Evolutionary conservation across 2,113 vertebrate genomes (phyloP).

Genomic region (Indri indri): DNA sequence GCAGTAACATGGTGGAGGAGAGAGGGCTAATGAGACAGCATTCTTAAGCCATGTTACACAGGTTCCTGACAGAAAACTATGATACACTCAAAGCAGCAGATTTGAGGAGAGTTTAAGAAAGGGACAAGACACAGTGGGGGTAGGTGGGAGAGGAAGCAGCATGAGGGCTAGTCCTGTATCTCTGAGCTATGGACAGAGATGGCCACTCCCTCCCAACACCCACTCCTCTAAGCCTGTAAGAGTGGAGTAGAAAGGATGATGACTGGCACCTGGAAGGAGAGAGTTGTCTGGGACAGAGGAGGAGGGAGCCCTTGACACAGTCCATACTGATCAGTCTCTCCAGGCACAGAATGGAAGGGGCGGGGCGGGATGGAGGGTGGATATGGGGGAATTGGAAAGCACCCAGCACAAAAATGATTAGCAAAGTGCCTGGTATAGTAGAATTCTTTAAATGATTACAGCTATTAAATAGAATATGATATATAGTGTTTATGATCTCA

Average conservation of each 20-base stretch:
- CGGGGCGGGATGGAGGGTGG: neutral
- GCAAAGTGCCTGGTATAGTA: neutral
- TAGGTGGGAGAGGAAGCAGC: too few relatives aligned
- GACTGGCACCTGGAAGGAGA: neutral
- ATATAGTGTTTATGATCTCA: neutral
- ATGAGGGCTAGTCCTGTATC: fast-evolving
- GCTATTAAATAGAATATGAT: neutral
- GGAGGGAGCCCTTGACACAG: neutral
- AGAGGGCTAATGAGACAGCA: too few relatives aligned
- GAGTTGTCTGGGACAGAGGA: neutral
- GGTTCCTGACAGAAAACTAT: neutral
- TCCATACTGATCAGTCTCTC: neutral
- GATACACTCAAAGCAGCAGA: too few relatives aligned
- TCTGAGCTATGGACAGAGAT: neutral
- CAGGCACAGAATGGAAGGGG: neutral
- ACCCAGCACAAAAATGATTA: neutral
- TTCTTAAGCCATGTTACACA: neutral
- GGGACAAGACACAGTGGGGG: neutral
- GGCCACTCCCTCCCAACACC: too few relatives aligned
- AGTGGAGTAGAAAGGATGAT: neutral
- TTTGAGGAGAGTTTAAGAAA: neutral
- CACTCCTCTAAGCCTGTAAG: neutral
- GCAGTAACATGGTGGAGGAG: neutral
- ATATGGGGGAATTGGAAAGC: neutral
- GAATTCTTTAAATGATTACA: neutral